Base-by-base conservation (phyloP, 2,113 vertebrate genomes). In the Lutjanus erythropterus region DNA sequence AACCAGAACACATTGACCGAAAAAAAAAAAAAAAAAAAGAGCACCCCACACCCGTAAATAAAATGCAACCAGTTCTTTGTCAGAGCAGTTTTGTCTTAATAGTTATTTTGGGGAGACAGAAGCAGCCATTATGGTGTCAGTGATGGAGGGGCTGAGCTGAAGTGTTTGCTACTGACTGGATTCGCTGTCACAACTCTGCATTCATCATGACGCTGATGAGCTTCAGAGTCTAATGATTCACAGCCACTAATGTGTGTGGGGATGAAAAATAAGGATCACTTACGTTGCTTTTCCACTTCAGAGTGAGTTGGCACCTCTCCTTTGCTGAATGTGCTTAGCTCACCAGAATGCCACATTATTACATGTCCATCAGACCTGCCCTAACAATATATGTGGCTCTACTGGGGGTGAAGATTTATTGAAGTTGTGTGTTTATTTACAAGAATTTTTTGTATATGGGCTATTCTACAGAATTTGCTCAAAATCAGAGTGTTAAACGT, bases 171-270 rank as follows among this genome's bases (percentile, higher is more conserved):
- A 6, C 79, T 47, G 55, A 68, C 53, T 84, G 61, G 64, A 82
- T 50, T 29, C 44, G 12, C 82, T 88, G 83, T 90, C 87, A 91
- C 71, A 79, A 46, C 81, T 82, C 59, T 10, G 33, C 71, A 84
- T 88, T 69, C 72, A 90, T 89, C 90, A 86, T 59, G 61, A 66
- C 56, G 31, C 18, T 80, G 88, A 87, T 86, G 88, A 87, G 78
- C 82, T 60, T 60, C 44, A 41, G 29, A 33, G 19, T 77, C 56
- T 33, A 60, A 78, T 67, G 9, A 80, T 72, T 91, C 64, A 71
- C 33, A 25, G 14, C n/a, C 19, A 14, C 33, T 56, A 47, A 69
- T 65, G 73, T 78, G 64, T 47, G 59, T 39, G 3, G 19, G 37
- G 58, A 66, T 72, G 69, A 87, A 60, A 81, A 81, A 81, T 72